Evolutionary conservation across 2,113 vertebrate species (phyloP).

Genomic region (Paraplagusia blochii): DNA sequence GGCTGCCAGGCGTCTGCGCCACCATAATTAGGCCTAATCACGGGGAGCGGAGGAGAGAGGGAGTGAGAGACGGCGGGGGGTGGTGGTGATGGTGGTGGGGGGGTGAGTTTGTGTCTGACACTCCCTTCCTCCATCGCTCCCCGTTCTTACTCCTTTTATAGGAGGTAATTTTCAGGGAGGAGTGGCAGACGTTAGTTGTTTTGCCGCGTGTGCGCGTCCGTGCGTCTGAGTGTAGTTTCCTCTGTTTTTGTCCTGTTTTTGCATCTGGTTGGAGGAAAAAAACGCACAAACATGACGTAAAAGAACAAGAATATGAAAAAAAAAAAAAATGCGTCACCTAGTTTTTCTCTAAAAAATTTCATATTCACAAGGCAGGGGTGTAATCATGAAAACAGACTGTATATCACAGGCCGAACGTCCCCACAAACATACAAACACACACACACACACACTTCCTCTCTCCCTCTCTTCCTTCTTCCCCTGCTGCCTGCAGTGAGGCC

Average conservation of each 20-base stretch:
- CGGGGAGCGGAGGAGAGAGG: conserved; percentile 67
- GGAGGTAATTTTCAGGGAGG: conserved; percentile 83
- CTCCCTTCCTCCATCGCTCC: conserved; percentile 59
- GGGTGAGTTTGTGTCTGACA: conserved; percentile 67
- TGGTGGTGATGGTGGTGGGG: conserved; percentile 20
- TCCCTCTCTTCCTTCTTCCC: conserved; percentile 25
- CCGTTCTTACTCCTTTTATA: conserved; percentile 73
- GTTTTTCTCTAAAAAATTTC: conserved; percentile 32
- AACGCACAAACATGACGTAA: conserved; percentile 51
- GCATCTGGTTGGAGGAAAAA: conserved; percentile 53
- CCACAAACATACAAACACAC: not conserved
- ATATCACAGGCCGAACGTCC: conserved; percentile 15
- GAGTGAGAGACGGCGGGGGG: conserved; percentile 8
- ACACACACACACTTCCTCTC: conserved; percentile 23
- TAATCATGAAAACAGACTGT: conserved; percentile 37
- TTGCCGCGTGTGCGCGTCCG: conserved; percentile 20
- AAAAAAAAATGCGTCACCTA: conserved; percentile 34
- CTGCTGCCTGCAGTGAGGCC: conserved; percentile 68
- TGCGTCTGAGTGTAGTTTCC: conserved; percentile 21
- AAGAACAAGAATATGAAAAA: conserved; percentile 37
- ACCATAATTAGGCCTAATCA: conserved; percentile 96
- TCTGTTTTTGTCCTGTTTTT: conserved; percentile 34
- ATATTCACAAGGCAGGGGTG: conserved; percentile 40
- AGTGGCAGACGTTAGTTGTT: conserved; percentile 80
- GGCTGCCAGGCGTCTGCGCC: conserved; percentile 85